Evolutionary conservation across 2,888 invertebrate genomes (phyloP), one percentile per base, ranked within the genome.

Genomic region (Empis stercorea): DNA sequence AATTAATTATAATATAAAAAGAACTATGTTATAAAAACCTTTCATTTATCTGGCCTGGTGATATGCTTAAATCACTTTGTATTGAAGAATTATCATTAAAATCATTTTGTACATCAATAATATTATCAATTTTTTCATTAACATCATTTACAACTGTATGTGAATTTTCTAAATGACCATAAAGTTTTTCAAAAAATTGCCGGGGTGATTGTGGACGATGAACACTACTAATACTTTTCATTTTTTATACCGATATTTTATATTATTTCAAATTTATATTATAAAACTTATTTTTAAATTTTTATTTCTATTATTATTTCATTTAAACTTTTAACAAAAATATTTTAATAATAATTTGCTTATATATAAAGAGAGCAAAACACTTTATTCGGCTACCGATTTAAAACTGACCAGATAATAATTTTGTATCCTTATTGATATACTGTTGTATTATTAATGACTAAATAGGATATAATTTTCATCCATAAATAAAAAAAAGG

Each of bases 151-250:
- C n/a, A n/a, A n/a, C 17, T 6, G 45, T 41, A 17, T 32, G 10
- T 14, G 43, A 27, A 36, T 56, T 54, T 55, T 86, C 85, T n/a
- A 85, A 71, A 57, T 86, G 80, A 1, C 86, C 87, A 59, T 87
- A 87, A 37, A 87, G 72, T 47, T 84, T 74, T 44, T 84, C 84
- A 62, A 87, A 87, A 65, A 87, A 87, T 58, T 83, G 81, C 27
- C 86, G 73, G 47, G 87, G 87, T 1, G 85, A 84, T 10, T 85
- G 86, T 1, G 86, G 86, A 16, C 76, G 71, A 52, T 62, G 53
- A 34, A 27, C 23, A 27, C 23, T n/a, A n/a, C n/a, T 9, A 6
- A 27, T 27, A 27, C 23, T 27, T 27, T 27, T 27, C 23, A 27
- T 27, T 27, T 20, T 20, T n/a, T n/a, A n/a, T n/a, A n/a, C n/a